phyloP scores from a whole-genome alignment of 2,888 invertebrate species.

The Caenorhabditis parvicauda region DNA sequence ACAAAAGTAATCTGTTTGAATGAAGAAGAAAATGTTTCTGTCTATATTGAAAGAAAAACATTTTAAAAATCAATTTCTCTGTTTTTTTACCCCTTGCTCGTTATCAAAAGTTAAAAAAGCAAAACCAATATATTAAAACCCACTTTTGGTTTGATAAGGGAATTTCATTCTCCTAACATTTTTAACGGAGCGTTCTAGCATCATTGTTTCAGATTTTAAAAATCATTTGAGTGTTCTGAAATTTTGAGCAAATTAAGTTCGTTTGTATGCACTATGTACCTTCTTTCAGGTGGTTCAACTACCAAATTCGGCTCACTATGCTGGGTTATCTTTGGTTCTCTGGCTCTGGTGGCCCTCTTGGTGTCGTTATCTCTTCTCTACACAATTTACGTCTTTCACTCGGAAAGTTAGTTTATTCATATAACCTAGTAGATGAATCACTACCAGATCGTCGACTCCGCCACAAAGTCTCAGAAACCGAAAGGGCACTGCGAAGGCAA shows the following conservation, averaged over 20 bases:
- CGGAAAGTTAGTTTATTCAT: constrained; percentile 34
- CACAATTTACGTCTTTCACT: constrained; percentile 33
- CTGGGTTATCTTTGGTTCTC: constrained; percentile 37
- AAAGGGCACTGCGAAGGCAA: constrained; percentile 29
- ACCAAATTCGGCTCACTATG: constrained; percentile 36
- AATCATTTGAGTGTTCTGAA: too few species aligned
- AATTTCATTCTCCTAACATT: too few species aligned
- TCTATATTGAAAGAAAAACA: background rate
- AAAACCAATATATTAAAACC: too few species aligned
- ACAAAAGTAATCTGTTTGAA: background rate
- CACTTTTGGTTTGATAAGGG: too few species aligned
- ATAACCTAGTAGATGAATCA: background rate
- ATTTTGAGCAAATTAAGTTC: too few species aligned
- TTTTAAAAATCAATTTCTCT: too few species aligned
- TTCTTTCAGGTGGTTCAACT: constrained; percentile 22
- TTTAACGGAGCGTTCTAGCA: too few species aligned
- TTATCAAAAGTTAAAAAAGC: too few species aligned
- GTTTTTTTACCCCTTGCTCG: too few species aligned
- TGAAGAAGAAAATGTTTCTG: background rate
- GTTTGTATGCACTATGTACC: too few species aligned
- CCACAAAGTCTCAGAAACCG: constrained; percentile 18
- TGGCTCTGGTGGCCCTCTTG: constrained; percentile 23
- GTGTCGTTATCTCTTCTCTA: constrained; percentile 16
- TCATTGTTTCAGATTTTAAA: too few species aligned
- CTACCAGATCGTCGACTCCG: constrained; percentile 27